Percentiles rank a stretch among this genome's conserved stretches.
phyloP scores from a whole-genome alignment of 2,797 vertebrate genomes.

The Mallotus villosus region DNA sequence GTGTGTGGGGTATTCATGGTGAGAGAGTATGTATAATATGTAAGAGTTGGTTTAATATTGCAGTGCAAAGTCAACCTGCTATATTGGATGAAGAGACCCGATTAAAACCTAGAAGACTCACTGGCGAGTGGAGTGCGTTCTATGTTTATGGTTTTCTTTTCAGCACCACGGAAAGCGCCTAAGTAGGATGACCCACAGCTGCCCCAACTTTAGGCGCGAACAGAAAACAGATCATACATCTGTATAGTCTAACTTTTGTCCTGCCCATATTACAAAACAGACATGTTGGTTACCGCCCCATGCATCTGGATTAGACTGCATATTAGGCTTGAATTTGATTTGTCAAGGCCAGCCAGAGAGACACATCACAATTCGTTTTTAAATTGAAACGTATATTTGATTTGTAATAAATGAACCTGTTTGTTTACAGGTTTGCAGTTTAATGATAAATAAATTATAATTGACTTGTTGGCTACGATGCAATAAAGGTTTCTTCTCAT shows the following conservation, averaged over 20 bases:
- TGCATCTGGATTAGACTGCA: too few species aligned
- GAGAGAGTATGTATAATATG: not conserved
- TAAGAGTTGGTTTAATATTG: not conserved
- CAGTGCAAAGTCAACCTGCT: not conserved
- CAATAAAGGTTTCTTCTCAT: too few species aligned
- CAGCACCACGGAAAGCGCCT: constrained; percentile 25
- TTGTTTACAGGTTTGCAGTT: too few species aligned
- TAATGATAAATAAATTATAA: too few species aligned
- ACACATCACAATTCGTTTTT: too few species aligned
- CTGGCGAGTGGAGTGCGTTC: not conserved
- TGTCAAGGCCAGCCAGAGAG: too few species aligned
- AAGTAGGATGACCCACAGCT: constrained; percentile 10
- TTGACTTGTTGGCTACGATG: too few species aligned
- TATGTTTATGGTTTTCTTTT: constrained; percentile 15
- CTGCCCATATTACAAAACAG: not conserved
- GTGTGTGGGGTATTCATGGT: not conserved
- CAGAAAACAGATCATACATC: not conserved
- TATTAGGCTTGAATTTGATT: too few species aligned
- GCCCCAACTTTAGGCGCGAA: constrained; percentile 2
- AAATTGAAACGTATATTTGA: too few species aligned
- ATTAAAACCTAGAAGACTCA: not conserved
- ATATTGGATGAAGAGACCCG: not conserved
- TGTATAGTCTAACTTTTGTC: not conserved
- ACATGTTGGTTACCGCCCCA: not conserved
- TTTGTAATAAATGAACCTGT: too few species aligned